phyloP scores from a whole-genome alignment of 1,140 invertebrate genomes.

The Palaemon carinicauda region DNA sequence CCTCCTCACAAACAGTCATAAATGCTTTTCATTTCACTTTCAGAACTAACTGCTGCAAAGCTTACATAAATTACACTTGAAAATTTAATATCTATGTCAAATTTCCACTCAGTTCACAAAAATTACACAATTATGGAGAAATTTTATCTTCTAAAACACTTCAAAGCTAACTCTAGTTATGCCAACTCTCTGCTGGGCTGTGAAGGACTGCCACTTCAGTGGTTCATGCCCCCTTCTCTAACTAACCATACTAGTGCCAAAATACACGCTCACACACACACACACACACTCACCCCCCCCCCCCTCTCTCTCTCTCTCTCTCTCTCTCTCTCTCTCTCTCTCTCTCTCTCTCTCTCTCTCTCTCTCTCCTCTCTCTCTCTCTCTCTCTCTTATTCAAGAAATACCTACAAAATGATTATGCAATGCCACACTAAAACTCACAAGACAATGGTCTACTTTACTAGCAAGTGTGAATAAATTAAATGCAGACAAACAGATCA shows the following conservation, averaged over 20 bases:
- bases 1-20: not conserved
- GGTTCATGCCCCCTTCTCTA: not conserved
- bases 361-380: not conserved
- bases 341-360: not conserved
- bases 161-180: no score
- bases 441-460: no score
- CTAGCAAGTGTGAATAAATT: no score
- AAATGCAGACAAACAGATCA: no score
- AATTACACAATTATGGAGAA: no score
- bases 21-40: constrained; percentile 23
- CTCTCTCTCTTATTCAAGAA: not conserved
- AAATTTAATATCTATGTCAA: no score
- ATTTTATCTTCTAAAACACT: no score
- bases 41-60: not conserved
- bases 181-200: not conserved
- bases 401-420: no score
- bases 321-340: not conserved
- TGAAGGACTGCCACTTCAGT: not conserved
- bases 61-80: no score
- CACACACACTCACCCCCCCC: not conserved
- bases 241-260: not conserved
- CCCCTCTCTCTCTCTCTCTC: not conserved
- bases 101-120: no score
- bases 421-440: no score
- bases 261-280: no score